A percentile compares a stretch with the other conserved stretches of the same genome.
Evolutionary conservation across 2,888 invertebrate genomes (phyloP).

Genomic region (Morpho deidamia): DNA sequence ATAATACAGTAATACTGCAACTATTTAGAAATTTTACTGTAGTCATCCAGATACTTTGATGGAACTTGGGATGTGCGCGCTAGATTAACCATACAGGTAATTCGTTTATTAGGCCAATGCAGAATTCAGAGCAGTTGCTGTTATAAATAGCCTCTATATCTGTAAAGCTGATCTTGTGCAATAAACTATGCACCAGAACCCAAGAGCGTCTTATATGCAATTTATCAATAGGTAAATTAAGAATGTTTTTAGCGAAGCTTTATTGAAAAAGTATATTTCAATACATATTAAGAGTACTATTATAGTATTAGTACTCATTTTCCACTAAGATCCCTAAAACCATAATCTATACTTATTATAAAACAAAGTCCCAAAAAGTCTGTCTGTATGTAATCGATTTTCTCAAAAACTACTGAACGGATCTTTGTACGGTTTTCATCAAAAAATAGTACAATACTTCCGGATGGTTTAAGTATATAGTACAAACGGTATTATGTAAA

Average conservation of each 20-base stretch:
- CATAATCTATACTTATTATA: too few relatives aligned
- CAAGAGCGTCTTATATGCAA: neutral
- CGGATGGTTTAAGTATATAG: too few relatives aligned
- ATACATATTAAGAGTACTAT: neutral
- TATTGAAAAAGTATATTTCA: constrained; percentile 11
- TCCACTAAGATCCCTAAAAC: too few relatives aligned
- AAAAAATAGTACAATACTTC: too few relatives aligned
- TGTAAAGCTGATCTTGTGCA: constrained; percentile 36
- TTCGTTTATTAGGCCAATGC: constrained; percentile 49
- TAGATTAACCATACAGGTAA: constrained; percentile 30
- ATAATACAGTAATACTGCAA: neutral
- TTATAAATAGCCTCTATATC: constrained; percentile 40
- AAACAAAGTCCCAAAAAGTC: too few relatives aligned
- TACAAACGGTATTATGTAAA: too few relatives aligned
- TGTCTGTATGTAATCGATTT: too few relatives aligned
- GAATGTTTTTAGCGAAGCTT: neutral
- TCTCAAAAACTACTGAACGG: too few relatives aligned
- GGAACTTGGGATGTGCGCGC: constrained; percentile 17
- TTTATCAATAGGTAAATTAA: neutral
- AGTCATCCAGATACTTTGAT: too few relatives aligned
- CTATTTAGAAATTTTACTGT: too few relatives aligned
- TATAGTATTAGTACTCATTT: too few relatives aligned
- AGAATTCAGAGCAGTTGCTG: constrained; percentile 37
- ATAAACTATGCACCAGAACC: constrained; percentile 47
- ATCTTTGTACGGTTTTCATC: too few relatives aligned